These are phyloP conservation scores for Threskiornis aethiopicus DNA, from an alignment of 2,797 vertebrate genomes.

Conservation along the genomic window DNA sequence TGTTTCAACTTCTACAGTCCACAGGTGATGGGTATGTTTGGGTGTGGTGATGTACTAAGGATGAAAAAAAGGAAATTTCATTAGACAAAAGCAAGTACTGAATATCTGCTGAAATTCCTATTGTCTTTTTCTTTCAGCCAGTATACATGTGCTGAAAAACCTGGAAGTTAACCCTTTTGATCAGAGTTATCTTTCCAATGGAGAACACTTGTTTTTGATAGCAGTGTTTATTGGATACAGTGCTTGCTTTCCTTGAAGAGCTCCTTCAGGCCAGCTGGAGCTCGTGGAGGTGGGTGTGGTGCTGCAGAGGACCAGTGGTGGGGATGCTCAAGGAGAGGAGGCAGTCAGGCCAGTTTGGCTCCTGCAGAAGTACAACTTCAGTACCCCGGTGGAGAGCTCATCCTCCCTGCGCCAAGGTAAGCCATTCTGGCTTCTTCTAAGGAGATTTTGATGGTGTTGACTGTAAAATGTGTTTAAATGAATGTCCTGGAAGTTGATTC, in stretches of 20 bases:
- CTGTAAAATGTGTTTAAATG: not conserved
- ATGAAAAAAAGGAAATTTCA: not conserved
- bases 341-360: not conserved
- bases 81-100: not conserved
- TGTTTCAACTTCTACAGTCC: not conserved
- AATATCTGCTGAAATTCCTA: not conserved
- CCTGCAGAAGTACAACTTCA: no score
- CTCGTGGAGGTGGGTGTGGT: not conserved
- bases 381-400: fast-evolving
- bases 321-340: not conserved
- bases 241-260: not conserved
- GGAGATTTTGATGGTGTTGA: not conserved
- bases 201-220: not conserved
- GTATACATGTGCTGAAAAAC: not conserved
- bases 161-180: not conserved
- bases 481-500: not conserved
- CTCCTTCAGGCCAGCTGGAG: not conserved
- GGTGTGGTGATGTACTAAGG: not conserved
- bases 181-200: not conserved
- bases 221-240: not conserved
- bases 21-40: not conserved
- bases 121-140: not conserved
- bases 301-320: not conserved
- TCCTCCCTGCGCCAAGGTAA: not conserved
- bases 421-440: not conserved